Evolutionary conservation across 2,113 vertebrate species (phyloP).

Genomic region (Uria aalge): DNA sequence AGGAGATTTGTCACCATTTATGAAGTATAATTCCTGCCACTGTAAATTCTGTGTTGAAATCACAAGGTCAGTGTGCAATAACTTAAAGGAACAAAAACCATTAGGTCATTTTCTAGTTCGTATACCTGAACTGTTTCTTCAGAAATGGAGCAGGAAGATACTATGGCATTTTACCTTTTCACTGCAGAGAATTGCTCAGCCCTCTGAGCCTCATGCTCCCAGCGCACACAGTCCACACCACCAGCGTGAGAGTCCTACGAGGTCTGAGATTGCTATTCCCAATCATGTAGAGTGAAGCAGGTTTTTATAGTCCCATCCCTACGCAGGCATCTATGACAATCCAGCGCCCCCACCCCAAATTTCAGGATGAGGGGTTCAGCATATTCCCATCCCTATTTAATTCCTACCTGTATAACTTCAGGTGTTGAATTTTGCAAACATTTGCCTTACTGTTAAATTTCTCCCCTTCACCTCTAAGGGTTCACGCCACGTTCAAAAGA

Average conservation of each 20-base stretch:
- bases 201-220: not conserved
- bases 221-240: not conserved
- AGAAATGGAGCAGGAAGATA: not conserved
- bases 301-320: not conserved
- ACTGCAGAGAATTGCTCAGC: not conserved
- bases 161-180: not conserved
- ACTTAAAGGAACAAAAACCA: not conserved
- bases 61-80: not conserved
- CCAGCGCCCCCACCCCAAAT: too few species aligned
- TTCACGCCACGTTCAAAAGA: not conserved
- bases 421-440: not conserved
- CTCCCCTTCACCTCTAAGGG: not conserved
- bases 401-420: not conserved
- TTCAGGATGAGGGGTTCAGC: not conserved
- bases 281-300: too few species aligned
- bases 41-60: not conserved
- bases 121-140: not conserved
- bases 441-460: not conserved
- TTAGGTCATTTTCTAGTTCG: not conserved
- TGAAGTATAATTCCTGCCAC: not conserved
- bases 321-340: rapidly evolving
- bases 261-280: not conserved
- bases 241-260: rapidly evolving
- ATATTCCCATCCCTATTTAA: not conserved
- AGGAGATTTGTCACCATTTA: not conserved